phyloP scores from a whole-genome alignment of 2,888 invertebrate genomes.

The Cantharis flavilabris region DNA sequence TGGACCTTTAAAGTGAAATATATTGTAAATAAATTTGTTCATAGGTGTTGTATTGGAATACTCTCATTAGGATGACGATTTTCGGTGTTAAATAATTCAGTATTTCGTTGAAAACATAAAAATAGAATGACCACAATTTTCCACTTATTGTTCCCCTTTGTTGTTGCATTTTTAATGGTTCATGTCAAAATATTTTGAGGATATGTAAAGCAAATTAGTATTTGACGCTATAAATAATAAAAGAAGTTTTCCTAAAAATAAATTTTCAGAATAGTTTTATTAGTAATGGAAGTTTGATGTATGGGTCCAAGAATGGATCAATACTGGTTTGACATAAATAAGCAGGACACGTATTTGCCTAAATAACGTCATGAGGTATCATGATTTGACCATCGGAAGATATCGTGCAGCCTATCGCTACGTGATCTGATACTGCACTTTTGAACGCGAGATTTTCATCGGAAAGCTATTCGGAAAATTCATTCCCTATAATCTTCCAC shows the following conservation, averaged over 20 bases:
- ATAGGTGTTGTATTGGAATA: no score
- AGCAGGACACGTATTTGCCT: conserved; percentile 13
- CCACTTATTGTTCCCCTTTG: neutral
- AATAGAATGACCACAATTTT: neutral
- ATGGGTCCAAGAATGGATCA: conserved; percentile 3
- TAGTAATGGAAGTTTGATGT: neutral
- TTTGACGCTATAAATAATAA: neutral
- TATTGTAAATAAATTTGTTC: no score
- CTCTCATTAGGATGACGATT: neutral
- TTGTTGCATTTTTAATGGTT: neutral
- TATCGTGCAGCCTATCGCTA: conserved; percentile 14
- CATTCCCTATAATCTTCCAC: neutral
- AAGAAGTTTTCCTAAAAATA: neutral
- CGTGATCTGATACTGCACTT: conserved; percentile 14
- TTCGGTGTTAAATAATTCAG: neutral
- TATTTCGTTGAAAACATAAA: neutral
- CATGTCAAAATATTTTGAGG: neutral
- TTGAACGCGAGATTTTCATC: neutral
- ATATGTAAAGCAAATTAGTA: neutral
- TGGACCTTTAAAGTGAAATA: no score
- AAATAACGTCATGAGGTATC: conserved; percentile 24
- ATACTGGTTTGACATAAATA: conserved; percentile 6
- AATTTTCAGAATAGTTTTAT: neutral
- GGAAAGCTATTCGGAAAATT: neutral
- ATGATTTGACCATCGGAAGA: conserved; percentile 13